Evolutionary conservation across 2,888 invertebrate species (phyloP), one percentile per base, ranked within the genome.

Genomic region (Cheilosia grossa): DNA sequence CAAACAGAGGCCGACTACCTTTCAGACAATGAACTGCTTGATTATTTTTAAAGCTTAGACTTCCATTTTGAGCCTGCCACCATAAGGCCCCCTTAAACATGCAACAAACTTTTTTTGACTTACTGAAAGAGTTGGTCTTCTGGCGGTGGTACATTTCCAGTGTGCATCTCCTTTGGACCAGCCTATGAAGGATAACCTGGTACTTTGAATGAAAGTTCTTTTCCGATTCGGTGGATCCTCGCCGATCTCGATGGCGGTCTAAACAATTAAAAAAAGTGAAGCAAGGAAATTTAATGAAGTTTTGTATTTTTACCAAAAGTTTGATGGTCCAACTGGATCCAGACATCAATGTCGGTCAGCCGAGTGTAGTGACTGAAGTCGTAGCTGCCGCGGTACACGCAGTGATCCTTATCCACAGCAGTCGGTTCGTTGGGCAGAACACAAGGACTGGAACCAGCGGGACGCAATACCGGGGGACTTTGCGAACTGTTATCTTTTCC

Each of bases 161-260:
- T 89, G 97, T 97, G 64, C 97, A 97, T 90, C 97, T 96, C 72
- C 98, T 93, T 91, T 98, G 98, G 0, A 98, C 97, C 93, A 98
- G 95, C 70, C 98, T 94, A 91, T 97, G 98, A 4, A 97, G 96
- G 79, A 97, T 94, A 21, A 97, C 96, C 89, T 97, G 96, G 90
- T 97, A 98, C 88, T 95, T 95, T 90, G 96, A 96, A 88, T 95
- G 94, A 91, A 98, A 98, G 88, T 96, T 96, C 87, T 95, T 94
- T 91, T 98, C 98, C 1, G 97, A 97, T 79, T 96, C 96, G 0
- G 98, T 96, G 0, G 95, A 95, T 49, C 93, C 93, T 70, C 94
- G 91, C 40, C 94, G 92, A 30, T 91, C 92, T 1, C 90, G 89
- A 10, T 90, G 89, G 27, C 90, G 91, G 88, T 92, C 92, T 92